Base-by-base conservation (phyloP, 2,888 invertebrate species). In the Noctua fimbriata region DNA sequence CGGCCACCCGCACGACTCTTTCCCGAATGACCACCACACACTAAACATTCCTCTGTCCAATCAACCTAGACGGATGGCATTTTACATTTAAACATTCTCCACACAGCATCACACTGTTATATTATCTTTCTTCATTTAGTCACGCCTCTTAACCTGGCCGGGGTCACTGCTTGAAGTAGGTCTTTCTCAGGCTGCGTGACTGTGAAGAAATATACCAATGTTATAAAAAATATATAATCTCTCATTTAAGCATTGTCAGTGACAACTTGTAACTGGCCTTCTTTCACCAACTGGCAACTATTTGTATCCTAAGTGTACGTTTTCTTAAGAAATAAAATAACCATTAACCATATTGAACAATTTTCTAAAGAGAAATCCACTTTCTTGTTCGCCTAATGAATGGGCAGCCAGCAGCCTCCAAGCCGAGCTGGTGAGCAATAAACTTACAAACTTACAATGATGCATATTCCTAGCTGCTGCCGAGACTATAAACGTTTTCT, bases 71-170 rank as follows among this genome's bases (percentile, higher is more conserved):
- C 73, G 16, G 60, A 83, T 65, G 24, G 49, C 67, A 63, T 63
- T 73, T 52, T 18, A 71, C 58, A 70, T 83, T 69, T 41, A 55
- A 75, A 69, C 60, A 80, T 84, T 83, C 58, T 58, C 41, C 75
- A 73, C 71, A 65, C 81, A 60, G 44, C 24, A 75, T 55, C 69
- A 49, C 49, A 44, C 52, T 44, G 73, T 44, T 72, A 66, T 14
- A 69, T 72, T 72, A 21, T 73, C 16, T 55, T 21, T 55, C 73
- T 18, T 65, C 41, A 78, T 70, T 60, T 65, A 44, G 78, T 65
- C 52, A 67, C 44, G 73, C 66, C 32, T 55, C 16, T 71, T 71
- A 60, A 63, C 52, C 63, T 55, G 32, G 44, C 72, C 47, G 67
- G 69, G 24, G 36, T 21, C 36, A 49, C 2, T 9, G 16, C 41